Base-by-base conservation (phyloP, 2,797 vertebrate genomes). In the Tangara arthus region DNA sequence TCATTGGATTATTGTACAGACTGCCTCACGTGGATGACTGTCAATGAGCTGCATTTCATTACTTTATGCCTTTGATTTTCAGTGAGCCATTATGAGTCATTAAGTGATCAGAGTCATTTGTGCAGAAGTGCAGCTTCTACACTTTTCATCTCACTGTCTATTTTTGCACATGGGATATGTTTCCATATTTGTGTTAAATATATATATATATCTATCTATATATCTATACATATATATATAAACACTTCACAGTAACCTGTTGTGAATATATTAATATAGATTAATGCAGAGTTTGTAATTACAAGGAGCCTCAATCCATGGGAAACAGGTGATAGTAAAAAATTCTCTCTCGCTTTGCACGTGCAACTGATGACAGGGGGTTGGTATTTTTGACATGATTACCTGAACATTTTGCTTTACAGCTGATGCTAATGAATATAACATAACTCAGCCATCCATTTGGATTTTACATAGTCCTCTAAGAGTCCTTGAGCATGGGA, bases 41-140 rank as follows among this genome's bases (percentile, higher is more conserved):
- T 95, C 72, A 97, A 94, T n/a, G 78, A 92, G 93, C 89, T 95
- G 65, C 80, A 82, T 81, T 94, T 96, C 85, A 96, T 97, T 95
- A 96, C 92, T 96, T 96, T 92, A 79, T 0, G 69, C 50, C 49
- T 92, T 82, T 68, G 87, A 89, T 93, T 95, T 70, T 42, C 93
- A 88, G 71, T 82, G 83, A 97, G 63, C 79, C 79, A 96, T 97
- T 97, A 97, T 95, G 96, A 98, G 83, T 97, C 93, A 98, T 97
- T 97, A 97, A 96, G 91, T 96, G 89, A 96, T 97, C 93, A 97
- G 91, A 91, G 89, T 86, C 87, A 96, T 79, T 97, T 97, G 84
- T 95, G 68, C 21, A 86, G 95, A 97, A 95, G 56, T 95, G 80
- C 90, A 95, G 83, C 94, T 93, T 73, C 81, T 72, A 60, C 63